phyloP scores from a whole-genome alignment of 1,140 invertebrate genomes.

The Bombus haemorrhoidalis region DNA sequence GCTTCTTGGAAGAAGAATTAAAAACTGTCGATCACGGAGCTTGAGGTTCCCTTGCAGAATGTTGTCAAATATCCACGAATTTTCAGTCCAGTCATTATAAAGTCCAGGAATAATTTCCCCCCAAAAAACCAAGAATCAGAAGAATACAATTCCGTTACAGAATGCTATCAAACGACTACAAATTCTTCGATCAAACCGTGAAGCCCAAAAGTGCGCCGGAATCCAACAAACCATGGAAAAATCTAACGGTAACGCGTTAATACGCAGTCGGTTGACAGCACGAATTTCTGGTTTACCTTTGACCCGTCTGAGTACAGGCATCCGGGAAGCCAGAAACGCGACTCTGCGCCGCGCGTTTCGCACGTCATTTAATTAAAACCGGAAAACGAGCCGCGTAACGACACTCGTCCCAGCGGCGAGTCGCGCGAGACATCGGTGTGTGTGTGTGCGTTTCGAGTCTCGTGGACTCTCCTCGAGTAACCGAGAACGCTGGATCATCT shows the following conservation, averaged over 20 bases:
- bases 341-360: constrained; percentile 37
- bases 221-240: neutral
- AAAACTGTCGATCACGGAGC: too few species aligned
- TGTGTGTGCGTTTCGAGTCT: neutral
- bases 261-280: constrained; percentile 4
- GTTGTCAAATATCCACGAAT: too few species aligned
- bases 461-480: neutral
- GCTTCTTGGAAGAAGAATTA: too few species aligned
- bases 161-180: neutral
- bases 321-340: constrained; percentile 40
- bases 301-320: constrained; percentile 14
- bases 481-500: neutral
- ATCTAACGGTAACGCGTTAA: constrained; percentile 9
- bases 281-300: constrained; percentile 48
- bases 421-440: constrained; percentile 17
- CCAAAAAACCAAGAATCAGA: too few species aligned
- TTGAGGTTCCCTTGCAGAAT: too few species aligned
- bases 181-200: neutral
- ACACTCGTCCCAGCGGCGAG: constrained; percentile 45
- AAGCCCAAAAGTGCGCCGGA: too few species aligned
- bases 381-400: constrained; percentile 66
- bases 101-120: too few species aligned
- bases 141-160: too few species aligned
- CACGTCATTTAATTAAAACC: constrained; percentile 65
- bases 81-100: too few species aligned